Conservation (phyloP, 1,140 invertebrate genomes). For the Cydia fagiglandana region DNA sequence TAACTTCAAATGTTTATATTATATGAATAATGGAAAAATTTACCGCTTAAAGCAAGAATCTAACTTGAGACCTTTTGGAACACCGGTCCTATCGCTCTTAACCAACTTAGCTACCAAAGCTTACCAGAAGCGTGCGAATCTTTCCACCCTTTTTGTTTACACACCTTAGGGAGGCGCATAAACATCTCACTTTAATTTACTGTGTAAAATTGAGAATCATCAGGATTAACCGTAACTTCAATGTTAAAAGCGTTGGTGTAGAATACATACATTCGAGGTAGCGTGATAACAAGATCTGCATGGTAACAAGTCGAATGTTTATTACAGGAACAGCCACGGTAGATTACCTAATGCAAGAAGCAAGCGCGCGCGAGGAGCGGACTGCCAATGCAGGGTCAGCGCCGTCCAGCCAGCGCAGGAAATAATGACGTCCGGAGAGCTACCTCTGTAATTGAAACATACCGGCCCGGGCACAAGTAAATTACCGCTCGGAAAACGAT, state of each 20-base stretch:
- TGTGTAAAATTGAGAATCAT: neutral
- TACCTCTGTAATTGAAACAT: slow-evolving; percentile 58
- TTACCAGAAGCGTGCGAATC: neutral
- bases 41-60: too few relatives aligned
- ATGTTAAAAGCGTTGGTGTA: neutral
- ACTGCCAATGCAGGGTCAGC: slow-evolving; percentile 8
- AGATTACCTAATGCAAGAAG: slow-evolving; percentile 3
- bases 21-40: too few relatives aligned
- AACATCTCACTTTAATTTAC: neutral
- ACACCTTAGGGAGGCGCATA: neutral
- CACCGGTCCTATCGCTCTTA: too few relatives aligned
- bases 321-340: neutral
- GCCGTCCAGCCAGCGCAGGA: slow-evolving; percentile 48
- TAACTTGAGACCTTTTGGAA: too few relatives aligned
- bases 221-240: neutral
- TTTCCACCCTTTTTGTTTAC: too few relatives aligned
- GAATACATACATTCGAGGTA: neutral
- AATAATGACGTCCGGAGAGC: slow-evolving; percentile 63
- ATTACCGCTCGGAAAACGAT: slow-evolving; percentile 63
- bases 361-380: neutral
- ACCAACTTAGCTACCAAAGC: too few relatives aligned
- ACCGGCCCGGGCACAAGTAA: slow-evolving; percentile 49
- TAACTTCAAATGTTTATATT: neutral
- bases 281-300: slow-evolving; percentile 1
- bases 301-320: neutral